Conservation (phyloP, 2,797 vertebrate species). For the Anabacerthia variegaticeps region DNA sequence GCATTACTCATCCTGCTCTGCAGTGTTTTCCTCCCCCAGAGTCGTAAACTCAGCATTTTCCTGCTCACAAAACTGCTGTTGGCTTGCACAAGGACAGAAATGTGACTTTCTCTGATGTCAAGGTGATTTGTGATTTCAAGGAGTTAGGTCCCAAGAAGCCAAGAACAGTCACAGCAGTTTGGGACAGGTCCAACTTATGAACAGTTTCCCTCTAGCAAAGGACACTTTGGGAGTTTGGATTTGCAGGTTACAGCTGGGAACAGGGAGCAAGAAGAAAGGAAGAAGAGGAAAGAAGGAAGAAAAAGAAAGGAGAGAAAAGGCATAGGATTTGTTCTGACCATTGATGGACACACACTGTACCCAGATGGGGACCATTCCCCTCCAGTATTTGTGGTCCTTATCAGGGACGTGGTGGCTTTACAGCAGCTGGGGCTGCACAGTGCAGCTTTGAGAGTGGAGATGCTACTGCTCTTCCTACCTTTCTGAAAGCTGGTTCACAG, state of each 20-base stretch:
- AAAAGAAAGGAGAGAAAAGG: background rate
- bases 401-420: background rate
- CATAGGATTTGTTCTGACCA: background rate
- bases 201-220: background rate
- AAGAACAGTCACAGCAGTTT: background rate
- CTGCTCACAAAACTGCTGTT: background rate
- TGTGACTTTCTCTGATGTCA: background rate
- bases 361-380: background rate
- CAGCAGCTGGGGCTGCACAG: background rate
- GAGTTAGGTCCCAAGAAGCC: background rate
- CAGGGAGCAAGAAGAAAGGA: background rate
- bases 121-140: background rate
- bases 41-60: background rate
- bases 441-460: background rate
- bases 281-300: background rate
- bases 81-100: background rate
- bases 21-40: background rate
- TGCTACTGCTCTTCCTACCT: background rate
- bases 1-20: background rate
- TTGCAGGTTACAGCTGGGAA: background rate
- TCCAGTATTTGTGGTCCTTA: background rate
- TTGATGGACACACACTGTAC: background rate
- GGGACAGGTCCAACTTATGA: background rate
- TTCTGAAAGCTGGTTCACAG: background rate
- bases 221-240: background rate